Percentiles rank a stretch among this genome's conserved stretches.
Evolutionary conservation across 2,888 invertebrate genomes (phyloP).

Genomic region (Tiphia femorata): DNA sequence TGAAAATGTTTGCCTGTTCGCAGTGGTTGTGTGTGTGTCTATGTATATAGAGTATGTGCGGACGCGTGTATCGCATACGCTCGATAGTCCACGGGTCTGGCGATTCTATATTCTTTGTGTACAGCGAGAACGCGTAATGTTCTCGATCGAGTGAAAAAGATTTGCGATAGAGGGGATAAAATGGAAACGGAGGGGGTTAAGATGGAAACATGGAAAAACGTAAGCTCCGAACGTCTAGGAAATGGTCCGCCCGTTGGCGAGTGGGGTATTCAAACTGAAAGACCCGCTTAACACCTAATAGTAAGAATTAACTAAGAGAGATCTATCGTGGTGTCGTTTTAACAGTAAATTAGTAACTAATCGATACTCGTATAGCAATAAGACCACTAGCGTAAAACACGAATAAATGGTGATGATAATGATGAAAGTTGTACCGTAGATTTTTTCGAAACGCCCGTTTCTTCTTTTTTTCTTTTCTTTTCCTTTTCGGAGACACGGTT

Average conservation of each 20-base stretch:
- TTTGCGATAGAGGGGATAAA: no score
- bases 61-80: no score
- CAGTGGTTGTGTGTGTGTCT: no score
- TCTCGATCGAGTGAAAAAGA: no score
- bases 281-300: conserved; percentile 21
- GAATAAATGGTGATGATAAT: conserved; percentile 11
- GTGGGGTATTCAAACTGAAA: not conserved
- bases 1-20: no score
- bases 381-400: conserved; percentile 13
- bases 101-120: no score
- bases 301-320: conserved; percentile 35
- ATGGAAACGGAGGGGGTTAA: not conserved
- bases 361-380: conserved; percentile 24
- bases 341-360: conserved; percentile 33
- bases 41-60: no score
- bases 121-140: no score
- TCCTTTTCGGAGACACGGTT: no score
- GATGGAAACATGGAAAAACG: not conserved
- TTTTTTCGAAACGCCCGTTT: not conserved
- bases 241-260: not conserved
- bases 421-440: not conserved
- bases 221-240: not conserved
- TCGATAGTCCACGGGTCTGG: no score
- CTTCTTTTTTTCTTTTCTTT: conserved; percentile 2
- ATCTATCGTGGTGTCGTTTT: conserved; percentile 34